phyloP scores from a whole-genome alignment of 2,888 invertebrate species.

The Limulus polyphemus region DNA sequence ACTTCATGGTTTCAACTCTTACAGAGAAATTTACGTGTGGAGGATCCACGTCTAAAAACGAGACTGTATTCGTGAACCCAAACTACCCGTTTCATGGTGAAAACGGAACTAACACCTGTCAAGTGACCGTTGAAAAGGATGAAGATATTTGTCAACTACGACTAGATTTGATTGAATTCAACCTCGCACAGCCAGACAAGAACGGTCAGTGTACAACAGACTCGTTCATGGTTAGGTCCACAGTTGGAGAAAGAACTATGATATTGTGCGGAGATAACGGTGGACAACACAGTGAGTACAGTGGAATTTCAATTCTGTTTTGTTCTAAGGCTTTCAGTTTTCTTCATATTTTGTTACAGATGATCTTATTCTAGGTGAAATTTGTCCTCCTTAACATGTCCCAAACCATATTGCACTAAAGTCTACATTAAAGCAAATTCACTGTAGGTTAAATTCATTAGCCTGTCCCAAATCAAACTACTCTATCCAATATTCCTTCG shows the following conservation, averaged over 20 bases:
- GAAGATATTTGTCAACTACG: slow-evolving; percentile 74
- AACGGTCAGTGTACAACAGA: slow-evolving; percentile 59
- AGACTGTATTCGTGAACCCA: slow-evolving; percentile 71
- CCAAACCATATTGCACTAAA: too few species aligned
- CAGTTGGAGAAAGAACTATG: slow-evolving; percentile 41
- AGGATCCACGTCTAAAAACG: slow-evolving; percentile 43
- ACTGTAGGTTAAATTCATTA: too few species aligned
- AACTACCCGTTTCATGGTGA: slow-evolving; percentile 59
- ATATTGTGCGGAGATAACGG: slow-evolving; percentile 66
- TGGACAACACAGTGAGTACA: slow-evolving; percentile 61
- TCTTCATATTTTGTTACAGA: too few species aligned
- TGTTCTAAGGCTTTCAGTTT: too few species aligned
- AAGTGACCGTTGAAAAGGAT: slow-evolving; percentile 64
- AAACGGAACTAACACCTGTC: slow-evolving; percentile 69
- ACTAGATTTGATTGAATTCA: slow-evolving; percentile 60
- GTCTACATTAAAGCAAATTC: too few species aligned
- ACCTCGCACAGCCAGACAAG: slow-evolving; percentile 34
- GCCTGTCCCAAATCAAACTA: too few species aligned
- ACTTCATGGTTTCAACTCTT: too few species aligned
- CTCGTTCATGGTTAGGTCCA: slow-evolving; percentile 50
- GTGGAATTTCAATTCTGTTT: too few species aligned
- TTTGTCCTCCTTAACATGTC: too few species aligned
- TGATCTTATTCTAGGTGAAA: too few species aligned
- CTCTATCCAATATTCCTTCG: too few species aligned
- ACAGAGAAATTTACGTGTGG: slow-evolving; percentile 19